Base-by-base conservation (phyloP, 2,797 vertebrate species). In the Caiman crocodilus region DNA sequence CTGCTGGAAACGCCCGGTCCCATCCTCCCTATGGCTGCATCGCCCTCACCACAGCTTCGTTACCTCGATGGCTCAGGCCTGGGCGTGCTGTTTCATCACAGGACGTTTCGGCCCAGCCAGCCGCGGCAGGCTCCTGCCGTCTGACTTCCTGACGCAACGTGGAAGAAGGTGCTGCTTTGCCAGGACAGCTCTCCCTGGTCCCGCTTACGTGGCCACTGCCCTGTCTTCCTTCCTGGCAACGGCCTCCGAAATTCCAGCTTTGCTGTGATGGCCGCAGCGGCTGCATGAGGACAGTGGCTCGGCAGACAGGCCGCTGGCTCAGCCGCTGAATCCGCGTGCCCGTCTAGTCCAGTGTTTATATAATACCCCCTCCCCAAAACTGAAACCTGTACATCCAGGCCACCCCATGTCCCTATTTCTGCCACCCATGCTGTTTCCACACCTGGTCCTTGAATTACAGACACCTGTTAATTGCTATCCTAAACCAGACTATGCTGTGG, bases 341-440 rank as follows among this genome's bases (percentile, higher is more conserved):
- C 21, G 60, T 21, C 32, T 30, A 65, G 15, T 65, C 28, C 17
- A 15, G 15, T 30, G 28, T n/a, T n/a, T 65, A n/a, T 65, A n/a
- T 65, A 65, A 50, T 10, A 50, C 42, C 42, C 42, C 42, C 42
- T 10, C 42, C 9, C 42, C 42, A 10, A 50, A 50, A n/a, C 84
- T 84, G 89, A 56, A 92, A 74, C 76, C 75, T 87, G 81, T 90
- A 50, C 35, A 67, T 82, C 32, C 77, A 50, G 89, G 59, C 18
- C 28, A 85, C 50, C 82, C 90, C 87, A 74, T 21, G 71, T 85
- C 76, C 77, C 89, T 88, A 14, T 6, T 17, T 11, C 75, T 76
- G 75, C 55, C 56, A 30, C 13, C 14, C 28, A 76, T 8, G 75
- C 23, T 17, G 12, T 58, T 28, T 17, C 56, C 56, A 58, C 56